Evolutionary conservation across 2,797 vertebrate genomes (phyloP).

Genomic region (Cheracebus regulus): DNA sequence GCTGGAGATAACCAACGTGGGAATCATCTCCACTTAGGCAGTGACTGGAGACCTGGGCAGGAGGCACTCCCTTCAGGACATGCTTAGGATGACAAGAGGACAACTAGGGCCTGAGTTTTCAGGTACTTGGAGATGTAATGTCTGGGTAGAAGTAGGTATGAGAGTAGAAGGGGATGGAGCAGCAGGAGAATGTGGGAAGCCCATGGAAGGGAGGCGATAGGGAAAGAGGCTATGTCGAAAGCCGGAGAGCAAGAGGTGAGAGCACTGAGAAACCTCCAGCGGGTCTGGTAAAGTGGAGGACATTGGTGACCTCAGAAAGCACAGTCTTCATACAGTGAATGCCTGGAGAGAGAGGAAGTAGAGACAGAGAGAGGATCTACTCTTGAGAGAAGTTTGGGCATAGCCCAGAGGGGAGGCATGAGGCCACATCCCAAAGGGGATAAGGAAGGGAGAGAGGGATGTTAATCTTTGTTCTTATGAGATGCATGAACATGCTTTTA

Average conservation of each 20-base stretch:
- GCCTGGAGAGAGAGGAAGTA: neutral
- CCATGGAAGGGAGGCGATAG: neutral
- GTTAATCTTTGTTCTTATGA: neutral
- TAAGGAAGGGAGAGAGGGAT: neutral
- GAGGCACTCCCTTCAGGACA: neutral
- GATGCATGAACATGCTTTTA: neutral
- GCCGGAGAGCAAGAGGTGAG: neutral
- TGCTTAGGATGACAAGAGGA: neutral
- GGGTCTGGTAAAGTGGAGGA: neutral
- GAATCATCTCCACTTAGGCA: neutral
- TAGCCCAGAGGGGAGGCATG: neutral
- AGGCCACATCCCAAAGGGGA: neutral
- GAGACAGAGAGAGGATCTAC: neutral
- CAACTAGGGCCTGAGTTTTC: neutral
- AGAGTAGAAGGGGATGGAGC: neutral
- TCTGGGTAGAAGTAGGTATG: neutral
- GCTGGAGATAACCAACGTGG: neutral
- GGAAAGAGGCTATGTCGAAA: neutral
- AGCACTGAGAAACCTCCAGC: neutral
- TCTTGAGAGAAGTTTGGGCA: neutral
- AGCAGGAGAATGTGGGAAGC: neutral
- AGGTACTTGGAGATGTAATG: neutral
- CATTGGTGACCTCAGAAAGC: fast-evolving
- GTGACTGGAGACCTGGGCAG: too few species aligned
- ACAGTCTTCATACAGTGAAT: fast-evolving